Percentiles rank a stretch among this genome's conserved stretches.
Conservation (phyloP, 2,113 vertebrate genomes). For the Tachycineta bicolor region DNA sequence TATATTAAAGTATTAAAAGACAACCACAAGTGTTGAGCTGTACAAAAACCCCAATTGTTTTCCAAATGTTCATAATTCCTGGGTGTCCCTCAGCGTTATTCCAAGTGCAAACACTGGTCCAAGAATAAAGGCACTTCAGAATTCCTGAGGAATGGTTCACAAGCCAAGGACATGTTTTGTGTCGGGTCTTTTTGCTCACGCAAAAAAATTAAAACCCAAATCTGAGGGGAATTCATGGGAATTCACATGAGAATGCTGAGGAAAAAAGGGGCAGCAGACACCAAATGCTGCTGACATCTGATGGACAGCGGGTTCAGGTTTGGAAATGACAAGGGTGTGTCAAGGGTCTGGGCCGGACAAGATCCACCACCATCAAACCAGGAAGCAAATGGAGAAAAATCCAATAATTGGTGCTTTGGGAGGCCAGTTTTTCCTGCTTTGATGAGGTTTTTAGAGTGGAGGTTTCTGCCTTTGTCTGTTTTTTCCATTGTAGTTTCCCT, state of each 20-base stretch:
- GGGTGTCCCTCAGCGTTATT: neutral
- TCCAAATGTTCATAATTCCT: neutral
- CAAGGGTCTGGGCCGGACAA: neutral
- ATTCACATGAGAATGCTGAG: neutral
- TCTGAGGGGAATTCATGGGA: neutral
- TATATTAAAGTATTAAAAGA: neutral
- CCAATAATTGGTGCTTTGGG: neutral
- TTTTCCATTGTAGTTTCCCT: neutral
- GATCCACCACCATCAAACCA: neutral
- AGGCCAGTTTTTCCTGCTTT: neutral
- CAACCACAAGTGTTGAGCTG: neutral
- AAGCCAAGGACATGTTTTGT: neutral
- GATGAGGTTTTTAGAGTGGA: neutral
- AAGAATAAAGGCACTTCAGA: neutral
- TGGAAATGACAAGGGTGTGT: accelerated
- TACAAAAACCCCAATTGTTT: neutral
- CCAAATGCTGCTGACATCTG: neutral
- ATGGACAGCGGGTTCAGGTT: neutral
- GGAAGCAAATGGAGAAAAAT: neutral
- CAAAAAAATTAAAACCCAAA: neutral
- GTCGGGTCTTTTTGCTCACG: neutral
- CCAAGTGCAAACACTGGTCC: neutral
- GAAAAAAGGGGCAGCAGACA: neutral
- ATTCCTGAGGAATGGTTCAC: neutral
- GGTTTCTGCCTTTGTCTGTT: neutral